These are phyloP conservation scores for Cotesia typhae DNA, from an alignment of 1,140 invertebrate species.

Conservation along the genomic window DNA sequence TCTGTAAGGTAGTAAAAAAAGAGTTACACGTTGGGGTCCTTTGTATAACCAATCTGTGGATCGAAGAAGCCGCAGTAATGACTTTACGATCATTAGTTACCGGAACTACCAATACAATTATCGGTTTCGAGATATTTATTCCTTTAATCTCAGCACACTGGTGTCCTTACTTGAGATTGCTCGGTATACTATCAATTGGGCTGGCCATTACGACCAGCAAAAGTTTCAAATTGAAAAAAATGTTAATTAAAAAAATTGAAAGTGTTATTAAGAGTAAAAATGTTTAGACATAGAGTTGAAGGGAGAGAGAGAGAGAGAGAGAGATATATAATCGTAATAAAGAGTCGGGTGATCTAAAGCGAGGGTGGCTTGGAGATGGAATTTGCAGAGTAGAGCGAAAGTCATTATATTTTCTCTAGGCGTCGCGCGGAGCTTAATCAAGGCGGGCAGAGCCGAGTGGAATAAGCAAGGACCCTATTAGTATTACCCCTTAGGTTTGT, in stretches of 20 bases:
- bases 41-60: slow-evolving; percentile 54
- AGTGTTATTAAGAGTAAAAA: too few relatives aligned
- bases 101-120: slow-evolving; percentile 67
- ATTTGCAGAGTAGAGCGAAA: slow-evolving; percentile 62
- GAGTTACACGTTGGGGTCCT: not conserved
- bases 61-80: slow-evolving; percentile 57
- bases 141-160: slow-evolving; percentile 56
- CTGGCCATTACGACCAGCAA: slow-evolving; percentile 34
- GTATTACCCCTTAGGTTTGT: slow-evolving; percentile 25
- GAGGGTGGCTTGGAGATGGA: slow-evolving; percentile 43
- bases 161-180: slow-evolving; percentile 47
- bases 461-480: slow-evolving; percentile 62
- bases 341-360: slow-evolving; percentile 3
- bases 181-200: slow-evolving; percentile 48
- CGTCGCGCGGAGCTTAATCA: slow-evolving; percentile 65
- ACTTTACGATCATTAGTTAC: slow-evolving; percentile 67
- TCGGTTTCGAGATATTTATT: slow-evolving; percentile 62
- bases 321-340: too few relatives aligned
- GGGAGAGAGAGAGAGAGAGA: too few relatives aligned
- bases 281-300: too few relatives aligned
- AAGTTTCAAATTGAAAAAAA: too few relatives aligned
- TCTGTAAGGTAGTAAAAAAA: not conserved
- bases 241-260: too few relatives aligned
- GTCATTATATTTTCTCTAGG: slow-evolving; percentile 65
- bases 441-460: slow-evolving; percentile 61